Conservation (phyloP, 2,888 invertebrate species). For the Thysanoteuthis rhombus region DNA sequence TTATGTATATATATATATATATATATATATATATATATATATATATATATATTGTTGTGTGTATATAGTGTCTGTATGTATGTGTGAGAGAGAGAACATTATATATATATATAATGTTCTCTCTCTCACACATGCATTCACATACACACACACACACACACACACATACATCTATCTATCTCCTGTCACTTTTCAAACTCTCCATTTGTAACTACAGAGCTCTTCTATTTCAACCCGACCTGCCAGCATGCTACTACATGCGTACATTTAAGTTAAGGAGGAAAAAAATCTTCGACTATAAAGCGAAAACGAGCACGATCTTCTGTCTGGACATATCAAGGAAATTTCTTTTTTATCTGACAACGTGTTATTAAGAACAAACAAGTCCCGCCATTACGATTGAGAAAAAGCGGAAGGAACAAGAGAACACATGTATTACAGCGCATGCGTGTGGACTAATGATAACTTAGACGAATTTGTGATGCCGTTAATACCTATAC, state of each 20-base stretch:
- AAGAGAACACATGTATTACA: background rate
- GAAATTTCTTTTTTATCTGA: constrained; percentile 12
- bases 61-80: too few species aligned
- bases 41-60: too few species aligned
- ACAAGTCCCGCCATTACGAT: background rate
- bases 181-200: background rate
- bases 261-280: background rate
- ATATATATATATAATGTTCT: too few species aligned
- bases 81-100: too few species aligned
- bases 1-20: too few species aligned
- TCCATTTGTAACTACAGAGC: background rate
- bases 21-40: too few species aligned
- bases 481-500: background rate
- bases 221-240: background rate
- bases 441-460: background rate
- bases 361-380: background rate
- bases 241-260: background rate
- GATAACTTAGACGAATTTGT: background rate
- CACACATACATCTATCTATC: too few species aligned
- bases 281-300: background rate
- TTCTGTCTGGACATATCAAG: constrained; percentile 12
- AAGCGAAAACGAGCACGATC: background rate
- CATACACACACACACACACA: too few species aligned
- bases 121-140: too few species aligned
- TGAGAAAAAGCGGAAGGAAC: background rate